Evolutionary conservation across 2,113 vertebrate species (phyloP).

Genomic region (Furnarius figulus): DNA sequence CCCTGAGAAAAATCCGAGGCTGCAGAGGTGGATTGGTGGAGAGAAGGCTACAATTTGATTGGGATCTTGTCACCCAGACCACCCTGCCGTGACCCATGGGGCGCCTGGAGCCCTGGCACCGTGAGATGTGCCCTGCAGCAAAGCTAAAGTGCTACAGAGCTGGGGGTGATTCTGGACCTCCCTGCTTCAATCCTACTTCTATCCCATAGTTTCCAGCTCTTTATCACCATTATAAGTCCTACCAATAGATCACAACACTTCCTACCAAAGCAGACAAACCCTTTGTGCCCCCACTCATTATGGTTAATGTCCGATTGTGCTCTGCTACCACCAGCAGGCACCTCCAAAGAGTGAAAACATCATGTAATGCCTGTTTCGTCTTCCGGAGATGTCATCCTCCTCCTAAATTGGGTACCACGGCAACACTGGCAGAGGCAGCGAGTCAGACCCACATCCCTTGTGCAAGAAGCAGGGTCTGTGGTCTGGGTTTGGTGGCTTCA

Average conservation of each 20-base stretch:
- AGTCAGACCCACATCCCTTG: not conserved
- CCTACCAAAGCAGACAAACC: not conserved
- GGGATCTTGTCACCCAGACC: not conserved
- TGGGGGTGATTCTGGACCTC: accelerated
- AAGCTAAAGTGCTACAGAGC: not conserved
- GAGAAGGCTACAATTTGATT: not conserved
- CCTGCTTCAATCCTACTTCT: not conserved
- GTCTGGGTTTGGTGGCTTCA: accelerated
- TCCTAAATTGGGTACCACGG: accelerated
- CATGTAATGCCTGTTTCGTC: not conserved
- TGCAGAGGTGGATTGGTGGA: not conserved
- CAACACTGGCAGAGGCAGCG: not conserved
- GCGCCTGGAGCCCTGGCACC: not conserved
- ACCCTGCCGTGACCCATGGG: accelerated
- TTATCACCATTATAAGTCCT: accelerated
- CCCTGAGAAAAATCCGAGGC: not conserved
- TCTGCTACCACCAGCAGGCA: not conserved
- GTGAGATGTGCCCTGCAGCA: accelerated
- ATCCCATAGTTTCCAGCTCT: not conserved
- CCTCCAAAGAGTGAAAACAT: not conserved
- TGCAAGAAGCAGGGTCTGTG: not conserved
- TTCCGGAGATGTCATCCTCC: not conserved
- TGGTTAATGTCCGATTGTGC: accelerated
- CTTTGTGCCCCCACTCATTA: not conserved
- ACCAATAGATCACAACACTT: accelerated